These are phyloP conservation scores for Drosophila orosa DNA, from an alignment of 1,140 invertebrate genomes.

Conservation along the genomic window DNA sequence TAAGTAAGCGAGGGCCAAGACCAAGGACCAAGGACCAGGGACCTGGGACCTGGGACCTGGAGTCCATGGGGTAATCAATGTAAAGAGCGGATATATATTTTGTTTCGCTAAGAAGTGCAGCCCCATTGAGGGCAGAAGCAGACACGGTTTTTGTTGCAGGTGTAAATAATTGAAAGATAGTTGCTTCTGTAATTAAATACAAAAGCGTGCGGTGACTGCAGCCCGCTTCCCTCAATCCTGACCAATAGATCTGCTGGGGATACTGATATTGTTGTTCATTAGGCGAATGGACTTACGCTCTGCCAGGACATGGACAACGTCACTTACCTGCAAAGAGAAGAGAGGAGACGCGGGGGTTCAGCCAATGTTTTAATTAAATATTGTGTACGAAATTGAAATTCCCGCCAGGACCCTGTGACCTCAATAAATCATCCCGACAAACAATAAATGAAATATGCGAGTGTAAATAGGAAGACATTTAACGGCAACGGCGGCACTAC, in stretches of 20 bases:
- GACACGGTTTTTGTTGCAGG: constrained; percentile 71
- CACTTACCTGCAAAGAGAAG: constrained; percentile 70
- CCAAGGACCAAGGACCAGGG: constrained; percentile 3
- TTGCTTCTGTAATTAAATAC: constrained; percentile 83
- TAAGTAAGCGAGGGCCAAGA: constrained; percentile 50
- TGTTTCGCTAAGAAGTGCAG: constrained; percentile 75
- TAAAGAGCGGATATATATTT: constrained; percentile 83
- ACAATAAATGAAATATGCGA: constrained; percentile 66
- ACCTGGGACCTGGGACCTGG: background rate
- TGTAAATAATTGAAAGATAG: constrained; percentile 84
- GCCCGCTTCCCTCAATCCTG: constrained; percentile 8
- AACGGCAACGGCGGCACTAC: constrained; percentile 33
- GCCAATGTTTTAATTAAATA: constrained; percentile 77
- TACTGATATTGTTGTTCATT: constrained; percentile 68
- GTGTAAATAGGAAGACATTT: constrained; percentile 57
- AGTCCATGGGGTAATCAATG: constrained; percentile 75
- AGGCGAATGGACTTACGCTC: constrained; percentile 67
- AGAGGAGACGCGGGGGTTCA: constrained; percentile 12
- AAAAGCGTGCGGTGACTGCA: constrained; percentile 48
- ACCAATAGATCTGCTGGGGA: constrained; percentile 8
- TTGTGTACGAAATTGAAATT: constrained; percentile 63
- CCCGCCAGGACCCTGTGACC: constrained; percentile 68
- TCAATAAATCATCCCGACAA: constrained; percentile 79
- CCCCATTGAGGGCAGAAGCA: constrained; percentile 40
- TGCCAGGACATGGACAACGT: constrained; percentile 35